These are phyloP conservation scores for Dendrocincla fuliginosa DNA, from an alignment of 2,797 vertebrate species.

Conservation along the genomic window DNA sequence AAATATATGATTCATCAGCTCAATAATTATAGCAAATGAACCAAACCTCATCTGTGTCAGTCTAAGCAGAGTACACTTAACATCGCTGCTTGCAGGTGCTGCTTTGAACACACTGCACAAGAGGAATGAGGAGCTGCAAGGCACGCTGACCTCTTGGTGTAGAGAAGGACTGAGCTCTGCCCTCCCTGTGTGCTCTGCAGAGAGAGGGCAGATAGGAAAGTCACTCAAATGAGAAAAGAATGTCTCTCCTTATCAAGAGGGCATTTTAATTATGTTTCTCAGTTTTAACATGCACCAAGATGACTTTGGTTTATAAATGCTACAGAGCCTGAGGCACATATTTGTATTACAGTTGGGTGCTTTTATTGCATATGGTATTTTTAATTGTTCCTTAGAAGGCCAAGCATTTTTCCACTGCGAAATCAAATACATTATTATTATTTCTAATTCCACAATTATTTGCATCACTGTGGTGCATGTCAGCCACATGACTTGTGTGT, in stretches of 20 bases:
- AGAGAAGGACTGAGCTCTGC: background rate
- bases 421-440: constrained; percentile 35
- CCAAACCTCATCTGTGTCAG: constrained; percentile 10
- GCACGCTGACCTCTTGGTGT: background rate
- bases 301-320: background rate
- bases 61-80: constrained; percentile 13
- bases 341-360: background rate
- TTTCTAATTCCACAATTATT: constrained; percentile 41
- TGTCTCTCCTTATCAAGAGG: background rate
- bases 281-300: background rate
- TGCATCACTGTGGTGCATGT: constrained; percentile 9
- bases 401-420: constrained; percentile 13
- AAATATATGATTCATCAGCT: constrained; percentile 14
- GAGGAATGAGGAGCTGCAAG: background rate
- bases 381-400: constrained; percentile 3
- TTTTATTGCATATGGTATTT: constrained; percentile 28
- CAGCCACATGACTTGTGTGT: background rate
- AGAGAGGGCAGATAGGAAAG: background rate
- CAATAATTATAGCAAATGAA: constrained; percentile 41
- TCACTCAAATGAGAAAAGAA: background rate
- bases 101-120: background rate
- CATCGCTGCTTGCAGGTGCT: background rate
- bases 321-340: background rate
- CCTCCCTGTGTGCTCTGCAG: background rate
- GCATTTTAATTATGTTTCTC: background rate